phyloP scores from a whole-genome alignment of 2,113 vertebrate genomes.

The Gallinago jamesoni region DNA sequence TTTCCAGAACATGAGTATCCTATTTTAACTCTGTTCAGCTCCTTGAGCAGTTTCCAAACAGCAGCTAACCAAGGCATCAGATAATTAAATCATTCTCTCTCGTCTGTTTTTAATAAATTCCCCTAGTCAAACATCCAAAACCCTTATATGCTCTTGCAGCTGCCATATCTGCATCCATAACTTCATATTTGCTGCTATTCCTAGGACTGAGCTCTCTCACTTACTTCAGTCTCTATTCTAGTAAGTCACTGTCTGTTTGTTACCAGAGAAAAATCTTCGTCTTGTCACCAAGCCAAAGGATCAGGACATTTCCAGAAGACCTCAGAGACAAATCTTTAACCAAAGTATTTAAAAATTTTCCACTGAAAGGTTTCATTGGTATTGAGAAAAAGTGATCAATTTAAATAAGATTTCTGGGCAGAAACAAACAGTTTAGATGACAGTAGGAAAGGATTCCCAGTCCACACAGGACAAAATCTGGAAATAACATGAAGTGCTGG shows the following conservation, averaged over 20 bases:
- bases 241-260: not conserved
- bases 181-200: slow-evolving; percentile 41
- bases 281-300: not conserved
- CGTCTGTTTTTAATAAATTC: slow-evolving; percentile 25
- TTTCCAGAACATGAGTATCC: slow-evolving; percentile 48
- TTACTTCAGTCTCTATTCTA: slow-evolving; percentile 3
- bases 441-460: not conserved
- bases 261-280: slow-evolving; percentile 7
- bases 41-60: slow-evolving; percentile 43
- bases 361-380: not conserved
- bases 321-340: not conserved
- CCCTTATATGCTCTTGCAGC: slow-evolving; percentile 16
- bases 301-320: not conserved
- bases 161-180: slow-evolving; percentile 12
- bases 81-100: slow-evolving; percentile 20
- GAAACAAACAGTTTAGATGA: not conserved
- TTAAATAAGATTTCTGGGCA: not conserved
- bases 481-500: not conserved
- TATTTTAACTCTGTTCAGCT: slow-evolving; percentile 53
- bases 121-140: not conserved
- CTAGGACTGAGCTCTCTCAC: not conserved
- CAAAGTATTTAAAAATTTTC: not conserved
- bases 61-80: not conserved
- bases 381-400: not conserved
- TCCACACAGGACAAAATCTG: not conserved